phyloP scores from a whole-genome alignment of 2,888 invertebrate species.

The Pelosia muscerda region DNA sequence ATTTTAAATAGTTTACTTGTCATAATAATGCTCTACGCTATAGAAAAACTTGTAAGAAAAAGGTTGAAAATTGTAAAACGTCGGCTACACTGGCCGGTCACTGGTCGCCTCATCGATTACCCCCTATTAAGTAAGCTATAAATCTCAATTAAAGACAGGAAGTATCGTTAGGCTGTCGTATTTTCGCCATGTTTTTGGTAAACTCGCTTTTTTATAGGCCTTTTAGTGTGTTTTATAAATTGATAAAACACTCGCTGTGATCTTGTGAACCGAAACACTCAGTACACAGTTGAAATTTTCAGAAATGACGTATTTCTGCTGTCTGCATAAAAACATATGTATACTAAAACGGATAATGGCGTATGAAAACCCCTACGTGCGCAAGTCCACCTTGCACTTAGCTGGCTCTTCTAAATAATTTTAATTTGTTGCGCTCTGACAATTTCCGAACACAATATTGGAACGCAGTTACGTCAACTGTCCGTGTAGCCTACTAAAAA shows the following conservation, averaged over 20 bases:
- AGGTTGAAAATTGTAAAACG: not conserved
- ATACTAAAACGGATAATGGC: no score
- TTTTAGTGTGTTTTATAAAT: not conserved
- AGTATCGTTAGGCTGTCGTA: conserved; percentile 17
- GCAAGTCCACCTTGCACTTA: no score
- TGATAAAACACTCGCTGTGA: not conserved
- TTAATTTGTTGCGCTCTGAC: no score
- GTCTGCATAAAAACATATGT: no score
- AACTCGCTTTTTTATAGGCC: not conserved
- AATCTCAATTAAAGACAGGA: conserved; percentile 33
- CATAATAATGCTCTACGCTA: not conserved
- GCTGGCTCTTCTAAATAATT: no score
- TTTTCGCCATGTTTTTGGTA: not conserved
- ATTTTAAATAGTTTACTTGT: not conserved
- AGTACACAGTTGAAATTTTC: no score
- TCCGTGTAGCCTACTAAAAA: no score
- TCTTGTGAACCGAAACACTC: not conserved
- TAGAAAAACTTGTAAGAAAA: conserved; percentile 7
- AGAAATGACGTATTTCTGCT: no score
- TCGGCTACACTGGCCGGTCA: conserved; percentile 12
- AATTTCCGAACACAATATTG: no score
- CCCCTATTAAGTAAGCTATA: conserved; percentile 25
- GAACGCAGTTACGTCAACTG: no score
- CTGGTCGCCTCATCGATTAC: conserved; percentile 29
- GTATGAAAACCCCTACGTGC: no score